Conservation (phyloP, 2,797 vertebrate genomes). For the Mastacembelus armatus region DNA sequence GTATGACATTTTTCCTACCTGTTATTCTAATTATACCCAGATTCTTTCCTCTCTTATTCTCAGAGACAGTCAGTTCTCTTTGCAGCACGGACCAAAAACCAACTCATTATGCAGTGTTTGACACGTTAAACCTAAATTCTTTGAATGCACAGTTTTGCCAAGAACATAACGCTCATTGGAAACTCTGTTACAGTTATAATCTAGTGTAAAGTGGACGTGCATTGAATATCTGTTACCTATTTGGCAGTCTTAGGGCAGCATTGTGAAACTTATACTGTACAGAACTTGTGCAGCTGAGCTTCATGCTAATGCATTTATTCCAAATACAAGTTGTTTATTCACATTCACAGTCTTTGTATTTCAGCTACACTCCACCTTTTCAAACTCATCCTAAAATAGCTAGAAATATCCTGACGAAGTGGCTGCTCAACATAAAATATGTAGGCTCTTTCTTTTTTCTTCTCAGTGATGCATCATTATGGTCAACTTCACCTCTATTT, state of each 20-base stretch:
- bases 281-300: conserved; percentile 16
- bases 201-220: not conserved
- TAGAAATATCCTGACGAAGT: not conserved
- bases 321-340: not conserved
- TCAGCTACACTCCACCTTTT: not conserved
- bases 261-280: not conserved
- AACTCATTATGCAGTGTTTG: conserved; percentile 23
- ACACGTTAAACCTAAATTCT: conserved; percentile 10
- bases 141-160: conserved; percentile 33
- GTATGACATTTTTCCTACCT: not conserved
- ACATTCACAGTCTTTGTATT: conserved; percentile 4
- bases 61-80: conserved; percentile 34
- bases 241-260: not conserved
- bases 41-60: conserved; percentile 7
- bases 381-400: conserved; percentile 4
- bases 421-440: conserved; percentile 9
- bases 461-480: not conserved
- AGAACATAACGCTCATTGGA: not conserved
- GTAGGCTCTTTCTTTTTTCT: not conserved
- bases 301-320: conserved; percentile 18
- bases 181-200: not conserved
- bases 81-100: conserved; percentile 68
- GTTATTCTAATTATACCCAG: not conserved
- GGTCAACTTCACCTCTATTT: conserved; percentile 1
- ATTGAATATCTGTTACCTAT: conserved; percentile 8